Conservation (phyloP, 2,113 vertebrate genomes). For the Pomatostomus ruficeps region DNA sequence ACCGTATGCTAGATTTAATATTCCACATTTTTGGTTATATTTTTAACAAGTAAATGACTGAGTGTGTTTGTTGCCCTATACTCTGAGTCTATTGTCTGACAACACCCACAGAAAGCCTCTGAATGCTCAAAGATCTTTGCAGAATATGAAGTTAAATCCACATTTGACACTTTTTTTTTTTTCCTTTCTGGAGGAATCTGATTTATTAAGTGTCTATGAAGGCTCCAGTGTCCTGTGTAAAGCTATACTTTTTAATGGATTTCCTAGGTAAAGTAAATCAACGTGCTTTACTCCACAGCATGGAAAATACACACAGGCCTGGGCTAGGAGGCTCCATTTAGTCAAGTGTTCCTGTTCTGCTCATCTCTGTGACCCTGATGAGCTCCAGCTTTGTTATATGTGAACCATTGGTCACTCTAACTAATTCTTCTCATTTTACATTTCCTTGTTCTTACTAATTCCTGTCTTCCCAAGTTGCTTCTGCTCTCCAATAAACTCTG, state of each 20-base stretch:
- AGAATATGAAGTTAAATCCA: neutral
- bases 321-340: neutral
- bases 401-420: neutral
- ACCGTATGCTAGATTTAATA: neutral
- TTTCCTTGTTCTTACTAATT: neutral
- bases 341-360: neutral
- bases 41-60: neutral
- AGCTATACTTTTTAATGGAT: neutral
- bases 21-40: rapidly evolving
- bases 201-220: neutral
- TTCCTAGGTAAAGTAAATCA: neutral
- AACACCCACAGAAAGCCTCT: neutral
- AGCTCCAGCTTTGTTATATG: neutral
- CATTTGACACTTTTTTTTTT: neutral
- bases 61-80: neutral
- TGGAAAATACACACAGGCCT: neutral
- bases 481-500: neutral
- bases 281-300: neutral
- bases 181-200: neutral
- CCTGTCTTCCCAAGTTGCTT: neutral
- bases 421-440: neutral
- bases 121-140: neutral
- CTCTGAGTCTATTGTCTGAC: neutral
- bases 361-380: neutral
- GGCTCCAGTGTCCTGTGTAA: rapidly evolving